Evolutionary conservation across 2,797 vertebrate species (phyloP).

Genomic region (Parambassis ranga): DNA sequence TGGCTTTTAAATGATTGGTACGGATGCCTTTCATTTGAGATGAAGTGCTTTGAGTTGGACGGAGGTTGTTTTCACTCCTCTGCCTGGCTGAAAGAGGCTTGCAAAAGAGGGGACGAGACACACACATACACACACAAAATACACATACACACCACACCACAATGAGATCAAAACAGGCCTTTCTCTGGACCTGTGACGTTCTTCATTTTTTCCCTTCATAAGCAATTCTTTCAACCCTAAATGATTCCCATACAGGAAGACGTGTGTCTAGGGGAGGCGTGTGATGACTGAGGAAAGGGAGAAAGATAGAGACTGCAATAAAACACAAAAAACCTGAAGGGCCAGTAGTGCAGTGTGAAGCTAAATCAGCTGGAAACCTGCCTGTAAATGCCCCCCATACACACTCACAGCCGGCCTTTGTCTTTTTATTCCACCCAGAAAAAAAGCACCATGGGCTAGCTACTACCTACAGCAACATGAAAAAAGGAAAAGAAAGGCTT

Average conservation of each 20-base stretch:
- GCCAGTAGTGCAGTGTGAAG: constrained; percentile 53
- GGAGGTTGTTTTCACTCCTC: constrained; percentile 35
- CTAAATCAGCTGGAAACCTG: constrained; percentile 73
- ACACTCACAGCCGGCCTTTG: constrained; percentile 64
- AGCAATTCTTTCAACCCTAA: constrained; percentile 32
- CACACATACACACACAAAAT: constrained; percentile 1
- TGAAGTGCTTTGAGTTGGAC: constrained; percentile 37
- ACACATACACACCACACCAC: constrained; percentile 32
- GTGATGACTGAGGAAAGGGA: constrained; percentile 14
- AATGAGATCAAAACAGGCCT: constrained; percentile 82
- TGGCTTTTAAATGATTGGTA: constrained; percentile 29
- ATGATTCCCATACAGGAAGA: constrained; percentile 25
- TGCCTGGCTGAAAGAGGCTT: constrained; percentile 43
- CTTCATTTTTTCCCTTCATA: constrained; percentile 67
- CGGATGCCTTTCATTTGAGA: constrained; percentile 39
- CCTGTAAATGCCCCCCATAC: constrained; percentile 56
- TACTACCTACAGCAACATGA: constrained; percentile 56
- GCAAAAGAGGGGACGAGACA: constrained; percentile 19
- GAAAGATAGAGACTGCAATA: constrained; percentile 12
- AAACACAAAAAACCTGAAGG: constrained; percentile 43
- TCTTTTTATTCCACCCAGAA: constrained; percentile 67
- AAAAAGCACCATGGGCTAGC: constrained; percentile 60
- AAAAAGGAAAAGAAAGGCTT: constrained; percentile 62
- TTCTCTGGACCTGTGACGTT: constrained; percentile 66
- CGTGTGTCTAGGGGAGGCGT: not conserved